Base-by-base conservation (phyloP, 1,140 invertebrate species). In the Brachystomella parvula region DNA sequence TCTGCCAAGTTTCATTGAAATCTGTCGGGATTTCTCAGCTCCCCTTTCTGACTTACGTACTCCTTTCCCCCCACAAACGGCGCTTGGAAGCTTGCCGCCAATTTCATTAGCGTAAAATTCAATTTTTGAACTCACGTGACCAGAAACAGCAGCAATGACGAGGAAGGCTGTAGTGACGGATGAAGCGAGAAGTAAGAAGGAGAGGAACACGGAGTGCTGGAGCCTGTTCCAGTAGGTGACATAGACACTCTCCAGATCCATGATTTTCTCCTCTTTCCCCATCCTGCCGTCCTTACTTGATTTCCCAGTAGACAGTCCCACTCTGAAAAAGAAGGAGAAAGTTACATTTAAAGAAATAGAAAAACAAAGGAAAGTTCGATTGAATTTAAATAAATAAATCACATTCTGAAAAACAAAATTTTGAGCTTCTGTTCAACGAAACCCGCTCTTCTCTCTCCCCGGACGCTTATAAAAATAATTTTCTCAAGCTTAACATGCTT, bases 221-320 rank as follows among this genome's bases (percentile, higher is more conserved):
- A 74, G 67, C 19, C 71, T 60, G 61, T 73, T 67, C 72, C 73
- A 75, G 65, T 74, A 73, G 39, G 69, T 72, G 70, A 75, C 67
- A 64, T 72, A 75, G 29, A 74, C 73, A 66, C 71, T 73, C 62
- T 74, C 69, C 69, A 74, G 68, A 59, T 75, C 71, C 32, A 69
- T 59, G 15, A 62, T 65, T 47, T 67, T 73, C 53, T 75, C 68
- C 15, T 73, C 69, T 69, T 67, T 68, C 24, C 49, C 63, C 68
- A 66, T 70, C 29, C 19, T 47, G 53, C 24, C 30, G 1, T 35
- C 49, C 49, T 17, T 17, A 53, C n/a, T n/a, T 60, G 67, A 64
- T 32, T 70, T 39, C 35, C 44, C 49, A 53, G 19, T 9, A 19
- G 6, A 39, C 35, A 39, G 35, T 9, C 35, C 6, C 6, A 9